Evolutionary conservation across 2,113 vertebrate species (phyloP), one percentile per base, ranked within the genome.

Genomic region (Struthidea cinerea): DNA sequence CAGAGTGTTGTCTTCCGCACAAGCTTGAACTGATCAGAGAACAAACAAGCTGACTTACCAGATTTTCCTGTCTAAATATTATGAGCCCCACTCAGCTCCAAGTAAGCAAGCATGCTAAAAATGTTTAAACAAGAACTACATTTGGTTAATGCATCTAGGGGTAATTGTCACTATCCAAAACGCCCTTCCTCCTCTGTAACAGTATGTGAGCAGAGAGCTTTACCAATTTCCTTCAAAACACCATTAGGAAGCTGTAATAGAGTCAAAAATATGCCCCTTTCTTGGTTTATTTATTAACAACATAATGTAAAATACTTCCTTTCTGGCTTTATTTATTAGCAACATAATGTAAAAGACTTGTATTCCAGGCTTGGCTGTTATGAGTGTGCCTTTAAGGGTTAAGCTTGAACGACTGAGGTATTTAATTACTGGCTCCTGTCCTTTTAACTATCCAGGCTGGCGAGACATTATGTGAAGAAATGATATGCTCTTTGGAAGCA

Each of bases 11-110:
- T 94, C 91, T 97, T 95, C 93, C 65, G 52, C 80, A 88, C 44
- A 81, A 75, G 77, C 93, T 90, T 92, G 76, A 96, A 68, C 68
- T 92, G 83, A 90, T 92, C 90, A 94, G 73, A 84, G 92, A 96
- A 96, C 83, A 96, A 97, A 93, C 90, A 95, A 81, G 85, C 92
- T 97, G 90, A 94, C 76, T 93, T 95, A 95, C 82, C 93, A 97
- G 73, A 90, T 96, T 96, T 96, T 96, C 41, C 76, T 93, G 93
- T 96, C 90, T 96, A 96, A 96, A 97, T 96, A 94, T 96, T 97
- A 49, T 96, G 94, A 96, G 46, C 71, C 79, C 47, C 94, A 35
- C 57, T 95, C 88, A 81, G 37, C 85, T 92, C 26, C 53, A 90
- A 95, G 90, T 70, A 95, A 96, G 87, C 53, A 93, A 93, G 82